Evolutionary conservation across 2,113 vertebrate species (phyloP).

Genomic region (Emydocephalus ijimae): DNA sequence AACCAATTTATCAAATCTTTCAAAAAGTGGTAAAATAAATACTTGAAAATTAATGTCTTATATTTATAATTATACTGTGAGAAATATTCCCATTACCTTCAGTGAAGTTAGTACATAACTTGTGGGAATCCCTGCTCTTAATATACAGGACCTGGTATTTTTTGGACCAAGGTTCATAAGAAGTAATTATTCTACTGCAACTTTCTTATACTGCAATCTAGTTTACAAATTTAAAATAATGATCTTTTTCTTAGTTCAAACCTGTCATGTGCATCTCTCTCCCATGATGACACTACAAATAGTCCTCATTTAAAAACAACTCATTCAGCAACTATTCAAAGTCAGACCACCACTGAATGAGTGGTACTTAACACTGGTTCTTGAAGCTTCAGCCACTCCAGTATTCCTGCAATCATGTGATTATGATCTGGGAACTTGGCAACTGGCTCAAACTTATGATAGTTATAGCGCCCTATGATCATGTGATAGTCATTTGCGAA

Average conservation of each 20-base stretch:
- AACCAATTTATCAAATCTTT: conserved; percentile 27
- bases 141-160: conserved; percentile 16
- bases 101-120: conserved; percentile 29
- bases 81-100: conserved; percentile 18
- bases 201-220: not conserved
- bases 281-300: not conserved
- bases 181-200: conserved; percentile 25
- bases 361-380: not conserved
- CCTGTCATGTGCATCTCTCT: not conserved
- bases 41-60: conserved; percentile 23
- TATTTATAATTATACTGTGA: conserved; percentile 15
- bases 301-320: not conserved
- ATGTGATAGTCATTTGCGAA: not conserved
- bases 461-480: not conserved
- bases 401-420: not conserved
- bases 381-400: not conserved
- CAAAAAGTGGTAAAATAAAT: conserved; percentile 18
- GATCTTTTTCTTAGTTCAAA: not conserved
- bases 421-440: not conserved
- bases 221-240: not conserved
- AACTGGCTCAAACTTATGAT: not conserved
- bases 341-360: not conserved
- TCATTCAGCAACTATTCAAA: not conserved
- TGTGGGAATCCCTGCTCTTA: conserved; percentile 40
- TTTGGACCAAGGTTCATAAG: not conserved